Conservation (phyloP, 2,797 vertebrate genomes). For the Amphiprion clarkii region DNA sequence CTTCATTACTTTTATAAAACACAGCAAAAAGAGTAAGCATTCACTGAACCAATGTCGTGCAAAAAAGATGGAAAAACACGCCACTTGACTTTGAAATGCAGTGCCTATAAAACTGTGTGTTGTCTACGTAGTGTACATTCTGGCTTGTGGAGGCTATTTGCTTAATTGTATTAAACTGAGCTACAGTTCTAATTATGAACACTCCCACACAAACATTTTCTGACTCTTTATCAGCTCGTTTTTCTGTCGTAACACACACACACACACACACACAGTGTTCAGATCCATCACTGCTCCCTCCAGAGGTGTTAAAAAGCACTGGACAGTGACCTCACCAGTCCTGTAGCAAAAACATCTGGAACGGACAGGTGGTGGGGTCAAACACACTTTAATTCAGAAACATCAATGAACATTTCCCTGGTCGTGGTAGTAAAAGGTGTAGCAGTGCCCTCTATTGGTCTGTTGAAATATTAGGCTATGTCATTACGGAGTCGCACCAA, state of each 20-base stretch:
- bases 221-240: not conserved
- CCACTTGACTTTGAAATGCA: slow-evolving; percentile 1
- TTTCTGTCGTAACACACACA: too few species aligned
- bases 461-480: slow-evolving; percentile 5
- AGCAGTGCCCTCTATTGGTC: slow-evolving; percentile 69
- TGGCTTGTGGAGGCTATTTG: slow-evolving; percentile 10
- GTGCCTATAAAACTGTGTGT: slow-evolving; percentile 9
- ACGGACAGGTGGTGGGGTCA: slow-evolving; percentile 34
- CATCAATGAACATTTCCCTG: slow-evolving; percentile 31
- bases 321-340: slow-evolving; percentile 33
- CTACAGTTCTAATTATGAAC: not conserved
- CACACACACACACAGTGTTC: not conserved
- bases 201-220: too few species aligned
- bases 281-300: slow-evolving; percentile 28
- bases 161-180: slow-evolving; percentile 6
- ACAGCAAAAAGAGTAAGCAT: slow-evolving; percentile 21
- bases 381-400: slow-evolving; percentile 29
- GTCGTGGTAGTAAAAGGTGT: slow-evolving; percentile 29
- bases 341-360: slow-evolving; percentile 50
- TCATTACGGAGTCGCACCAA: slow-evolving; percentile 2
- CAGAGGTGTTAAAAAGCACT: slow-evolving; percentile 24
- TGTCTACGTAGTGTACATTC: not conserved
- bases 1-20: slow-evolving; percentile 28
- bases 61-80: not conserved
- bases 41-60: not conserved